Conservation (phyloP, 92 coral and sea anemone genomes). For the Epizoanthus scotinus region DNA sequence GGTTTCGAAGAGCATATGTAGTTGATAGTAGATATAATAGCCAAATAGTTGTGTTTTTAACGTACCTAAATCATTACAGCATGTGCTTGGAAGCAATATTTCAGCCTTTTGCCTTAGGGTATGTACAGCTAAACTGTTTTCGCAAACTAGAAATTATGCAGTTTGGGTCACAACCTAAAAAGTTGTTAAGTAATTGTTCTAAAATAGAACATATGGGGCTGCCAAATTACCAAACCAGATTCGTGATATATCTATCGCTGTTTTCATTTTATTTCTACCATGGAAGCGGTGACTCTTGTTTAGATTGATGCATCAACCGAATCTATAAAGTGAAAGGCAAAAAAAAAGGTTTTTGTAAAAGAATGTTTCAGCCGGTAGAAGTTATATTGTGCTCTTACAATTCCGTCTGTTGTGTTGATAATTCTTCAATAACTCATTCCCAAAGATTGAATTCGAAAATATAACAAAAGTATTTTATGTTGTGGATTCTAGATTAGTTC, state of each 20-base stretch:
- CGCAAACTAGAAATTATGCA: background rate
- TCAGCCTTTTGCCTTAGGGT: constrained; percentile 19
- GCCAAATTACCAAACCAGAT: too few species aligned
- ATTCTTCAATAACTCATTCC: constrained; percentile 2
- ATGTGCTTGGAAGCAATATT: background rate
- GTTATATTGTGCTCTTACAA: too few species aligned
- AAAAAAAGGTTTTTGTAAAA: background rate
- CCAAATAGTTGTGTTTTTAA: background rate
- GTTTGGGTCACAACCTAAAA: too few species aligned
- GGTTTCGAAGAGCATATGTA: background rate
- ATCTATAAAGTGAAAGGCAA: background rate
- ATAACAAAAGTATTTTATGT: constrained; percentile 28
- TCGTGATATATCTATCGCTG: too few species aligned
- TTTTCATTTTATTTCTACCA: too few species aligned
- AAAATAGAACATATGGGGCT: too few species aligned
- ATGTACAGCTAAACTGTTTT: background rate
- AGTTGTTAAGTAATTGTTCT: too few species aligned
- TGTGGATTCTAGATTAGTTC: constrained; percentile 18
- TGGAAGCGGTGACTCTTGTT: too few species aligned
- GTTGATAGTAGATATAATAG: background rate
- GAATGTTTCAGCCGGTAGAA: background rate
- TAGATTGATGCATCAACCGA: too few species aligned
- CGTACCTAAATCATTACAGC: constrained; percentile 8
- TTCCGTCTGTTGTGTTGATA: background rate
- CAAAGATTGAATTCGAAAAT: constrained; percentile 11